These are phyloP conservation scores for Porites cylindrica DNA, from an alignment of 92 coral and sea anemone species.

Conservation along the genomic window DNA sequence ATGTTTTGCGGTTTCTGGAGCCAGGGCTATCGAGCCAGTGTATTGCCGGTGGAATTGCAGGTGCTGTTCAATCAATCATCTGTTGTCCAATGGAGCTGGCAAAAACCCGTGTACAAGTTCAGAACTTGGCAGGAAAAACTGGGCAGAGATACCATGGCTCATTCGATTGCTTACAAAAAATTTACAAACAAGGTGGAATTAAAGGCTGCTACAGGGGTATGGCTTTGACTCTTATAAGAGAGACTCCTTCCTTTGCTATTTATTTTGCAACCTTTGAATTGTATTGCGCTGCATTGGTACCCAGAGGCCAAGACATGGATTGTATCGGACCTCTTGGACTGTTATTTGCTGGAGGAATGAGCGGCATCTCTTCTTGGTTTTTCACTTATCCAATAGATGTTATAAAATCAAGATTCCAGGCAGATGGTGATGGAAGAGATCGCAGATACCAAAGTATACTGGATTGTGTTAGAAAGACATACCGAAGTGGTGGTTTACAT, in stretches of 20 bases:
- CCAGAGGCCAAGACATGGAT: conserved; percentile 47
- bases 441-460: conserved; percentile 61
- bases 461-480: conserved; percentile 84
- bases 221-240: conserved; percentile 76
- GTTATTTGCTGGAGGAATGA: conserved; percentile 90
- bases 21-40: conserved; percentile 70
- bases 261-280: conserved; percentile 91
- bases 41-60: conserved; percentile 86
- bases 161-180: conserved; percentile 83
- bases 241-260: conserved; percentile 82
- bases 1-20: conserved; percentile 71
- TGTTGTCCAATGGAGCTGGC: conserved; percentile 95
- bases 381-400: conserved; percentile 85
- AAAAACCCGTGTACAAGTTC: conserved; percentile 94
- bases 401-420: conserved; percentile 91
- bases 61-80: conserved; percentile 86
- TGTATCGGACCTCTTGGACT: conserved; percentile 69
- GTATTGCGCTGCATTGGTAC: conserved; percentile 71
- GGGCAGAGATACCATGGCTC: conserved; percentile 77
- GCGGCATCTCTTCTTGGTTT: conserved; percentile 92
- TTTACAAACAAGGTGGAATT: conserved; percentile 72
- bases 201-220: conserved; percentile 87
- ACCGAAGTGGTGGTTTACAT: conserved; percentile 69
- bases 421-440: conserved; percentile 74
- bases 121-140: conserved; percentile 59